Percentiles rank a stretch among this genome's conserved stretches.
phyloP scores from a whole-genome alignment of 2,888 invertebrate species.

The Chironomus tentans region DNA sequence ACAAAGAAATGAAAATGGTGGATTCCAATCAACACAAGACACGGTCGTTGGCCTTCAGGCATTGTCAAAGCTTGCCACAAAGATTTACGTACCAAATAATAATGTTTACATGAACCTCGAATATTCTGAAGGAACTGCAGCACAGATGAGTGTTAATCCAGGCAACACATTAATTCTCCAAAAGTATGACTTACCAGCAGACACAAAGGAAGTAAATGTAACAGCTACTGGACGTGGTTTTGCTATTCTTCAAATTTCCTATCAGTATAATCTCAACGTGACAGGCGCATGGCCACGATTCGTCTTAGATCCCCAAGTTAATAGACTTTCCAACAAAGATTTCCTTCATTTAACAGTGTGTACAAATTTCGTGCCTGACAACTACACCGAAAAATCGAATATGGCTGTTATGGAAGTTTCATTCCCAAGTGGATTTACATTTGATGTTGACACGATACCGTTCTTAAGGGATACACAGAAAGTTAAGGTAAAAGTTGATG shows the following conservation, averaged over 20 bases:
- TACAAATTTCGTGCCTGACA: conserved; percentile 56
- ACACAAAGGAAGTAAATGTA: conserved; percentile 56
- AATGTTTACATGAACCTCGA: conserved; percentile 47
- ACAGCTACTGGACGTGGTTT: conserved; percentile 73
- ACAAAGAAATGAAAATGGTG: conserved; percentile 58
- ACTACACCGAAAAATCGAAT: conserved; percentile 57
- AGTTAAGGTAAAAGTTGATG: conserved; percentile 34
- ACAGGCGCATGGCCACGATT: conserved; percentile 83
- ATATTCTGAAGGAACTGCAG: conserved; percentile 42
- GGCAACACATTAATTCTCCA: conserved; percentile 77
- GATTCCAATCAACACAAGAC: conserved; percentile 69
- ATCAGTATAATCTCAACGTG: conserved; percentile 74
- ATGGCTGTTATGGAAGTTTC: conserved; percentile 86
- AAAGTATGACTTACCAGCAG: conserved; percentile 48
- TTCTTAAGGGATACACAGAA: conserved; percentile 45
- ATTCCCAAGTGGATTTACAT: conserved; percentile 84
- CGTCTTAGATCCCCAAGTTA: conserved; percentile 75
- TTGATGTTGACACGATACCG: conserved; percentile 65
- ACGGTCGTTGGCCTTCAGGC: conserved; percentile 67
- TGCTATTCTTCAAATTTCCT: conserved; percentile 66
- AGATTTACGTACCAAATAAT: conserved; percentile 43
- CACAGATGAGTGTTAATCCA: conserved; percentile 56
- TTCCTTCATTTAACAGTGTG: conserved; percentile 75
- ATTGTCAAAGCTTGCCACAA: conserved; percentile 54
- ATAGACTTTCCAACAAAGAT: conserved; percentile 64